Percentiles rank a stretch among this genome's conserved stretches.
Conservation (phyloP, 2,888 invertebrate species). For the Brassicogethes aeneus region DNA sequence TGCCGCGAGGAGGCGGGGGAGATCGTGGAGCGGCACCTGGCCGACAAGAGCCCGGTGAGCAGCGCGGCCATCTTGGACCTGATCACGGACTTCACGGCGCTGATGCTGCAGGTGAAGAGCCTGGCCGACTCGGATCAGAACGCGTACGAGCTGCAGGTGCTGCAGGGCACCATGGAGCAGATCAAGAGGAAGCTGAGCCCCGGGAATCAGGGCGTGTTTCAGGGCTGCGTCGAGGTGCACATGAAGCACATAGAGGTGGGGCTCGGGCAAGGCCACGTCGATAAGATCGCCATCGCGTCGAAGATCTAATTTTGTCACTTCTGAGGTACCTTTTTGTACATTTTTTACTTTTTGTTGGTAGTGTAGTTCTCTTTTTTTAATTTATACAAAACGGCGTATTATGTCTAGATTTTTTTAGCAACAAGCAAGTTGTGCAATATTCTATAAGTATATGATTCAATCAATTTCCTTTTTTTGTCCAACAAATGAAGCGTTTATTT, state of each 20-base stretch:
- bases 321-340: slow-evolving; percentile 2
- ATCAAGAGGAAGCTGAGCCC: slow-evolving; percentile 72
- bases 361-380: background rate
- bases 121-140: slow-evolving; percentile 73
- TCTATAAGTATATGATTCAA: background rate
- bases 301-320: slow-evolving; percentile 1
- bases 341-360: slow-evolving; percentile 1
- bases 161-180: slow-evolving; percentile 86
- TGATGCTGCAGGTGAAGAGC: slow-evolving; percentile 82
- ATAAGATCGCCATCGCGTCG: background rate
- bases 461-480: no score
- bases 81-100: slow-evolving; percentile 79
- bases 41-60: slow-evolving; percentile 43
- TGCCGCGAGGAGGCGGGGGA: slow-evolving; percentile 77
- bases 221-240: slow-evolving; percentile 85
- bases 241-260: slow-evolving; percentile 84
- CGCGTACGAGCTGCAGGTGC: slow-evolving; percentile 81
- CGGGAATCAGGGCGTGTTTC: slow-evolving; percentile 67
- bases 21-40: slow-evolving; percentile 67
- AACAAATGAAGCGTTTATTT: no score
- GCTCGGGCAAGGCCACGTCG: slow-evolving; percentile 34
- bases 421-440: background rate
- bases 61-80: slow-evolving; percentile 62
- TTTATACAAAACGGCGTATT: background rate
- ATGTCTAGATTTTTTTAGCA: background rate